Percentiles rank a stretch among this genome's conserved stretches.
These are phyloP conservation scores for Calliphora vomitoria DNA, from an alignment of 2,888 invertebrate species.

Conservation along the genomic window DNA sequence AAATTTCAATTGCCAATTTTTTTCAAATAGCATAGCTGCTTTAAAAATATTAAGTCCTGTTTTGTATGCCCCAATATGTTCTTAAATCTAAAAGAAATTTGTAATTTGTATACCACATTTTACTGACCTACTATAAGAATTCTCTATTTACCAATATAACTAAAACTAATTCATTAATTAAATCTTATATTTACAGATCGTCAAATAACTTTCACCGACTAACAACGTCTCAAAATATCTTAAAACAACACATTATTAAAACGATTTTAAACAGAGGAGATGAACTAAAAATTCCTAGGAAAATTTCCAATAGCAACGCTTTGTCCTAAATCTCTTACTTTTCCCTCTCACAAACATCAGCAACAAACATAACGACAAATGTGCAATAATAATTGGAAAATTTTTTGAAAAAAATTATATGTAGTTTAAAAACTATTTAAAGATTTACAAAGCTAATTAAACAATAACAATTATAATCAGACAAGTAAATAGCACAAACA, in stretches of 20 bases:
- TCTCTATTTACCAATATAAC: not conserved
- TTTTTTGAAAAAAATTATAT: not conserved
- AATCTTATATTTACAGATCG: no score
- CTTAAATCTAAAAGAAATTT: no score
- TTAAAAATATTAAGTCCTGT: no score
- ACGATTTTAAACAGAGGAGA: not conserved
- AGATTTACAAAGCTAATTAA: slow-evolving; percentile 51
- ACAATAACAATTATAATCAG: slow-evolving; percentile 51
- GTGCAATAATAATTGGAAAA: slow-evolving; percentile 46
- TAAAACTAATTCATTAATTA: no score
- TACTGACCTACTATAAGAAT: no score
- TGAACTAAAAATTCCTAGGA: slow-evolving; percentile 9
- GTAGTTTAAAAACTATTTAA: slow-evolving; percentile 10
- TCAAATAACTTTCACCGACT: no score
- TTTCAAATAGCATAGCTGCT: no score
- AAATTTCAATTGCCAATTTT: no score
- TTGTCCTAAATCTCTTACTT: not conserved
- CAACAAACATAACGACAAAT: slow-evolving; percentile 15
- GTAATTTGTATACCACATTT: no score
- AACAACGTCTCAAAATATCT: no score
- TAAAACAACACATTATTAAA: not conserved
- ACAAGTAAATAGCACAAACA: slow-evolving; percentile 36
- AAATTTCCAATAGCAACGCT: not conserved
- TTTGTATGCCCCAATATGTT: no score
- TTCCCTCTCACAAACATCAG: not conserved